Evolutionary conservation across 2,113 vertebrate species (phyloP).

Genomic region (Calonectris borealis): DNA sequence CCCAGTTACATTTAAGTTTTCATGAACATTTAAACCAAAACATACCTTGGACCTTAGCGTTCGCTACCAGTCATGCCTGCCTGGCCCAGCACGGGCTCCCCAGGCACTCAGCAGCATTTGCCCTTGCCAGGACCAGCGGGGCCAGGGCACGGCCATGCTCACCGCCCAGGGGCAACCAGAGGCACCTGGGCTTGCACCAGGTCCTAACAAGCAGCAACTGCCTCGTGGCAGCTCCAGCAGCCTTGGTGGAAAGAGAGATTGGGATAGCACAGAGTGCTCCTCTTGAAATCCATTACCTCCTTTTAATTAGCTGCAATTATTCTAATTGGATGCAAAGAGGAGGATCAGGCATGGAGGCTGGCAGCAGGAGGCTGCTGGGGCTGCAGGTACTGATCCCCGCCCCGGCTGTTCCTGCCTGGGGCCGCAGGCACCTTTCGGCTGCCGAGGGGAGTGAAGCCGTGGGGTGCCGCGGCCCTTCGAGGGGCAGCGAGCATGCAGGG

Average conservation of each 20-base stretch:
- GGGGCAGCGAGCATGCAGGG: accelerated
- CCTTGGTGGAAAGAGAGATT: neutral
- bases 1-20: neutral
- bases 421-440: neutral
- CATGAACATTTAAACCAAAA: neutral
- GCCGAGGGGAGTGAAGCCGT: accelerated
- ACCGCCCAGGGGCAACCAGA: accelerated
- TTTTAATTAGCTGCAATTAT: conserved; percentile 11
- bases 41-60: neutral
- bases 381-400: neutral
- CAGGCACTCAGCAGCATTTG: neutral
- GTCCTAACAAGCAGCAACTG: neutral
- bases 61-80: accelerated
- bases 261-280: neutral
- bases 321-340: neutral
- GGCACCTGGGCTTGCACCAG: neutral
- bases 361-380: neutral
- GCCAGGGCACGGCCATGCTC: accelerated
- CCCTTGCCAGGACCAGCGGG: neutral
- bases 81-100: neutral
- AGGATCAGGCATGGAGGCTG: neutral
- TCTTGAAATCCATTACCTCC: neutral
- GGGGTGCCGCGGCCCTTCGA: accelerated
- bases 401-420: accelerated
- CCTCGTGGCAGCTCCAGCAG: neutral